Evolutionary conservation across 2,797 vertebrate genomes (phyloP), one percentile per base, ranked within the genome.

Genomic region (Periparus ater): DNA sequence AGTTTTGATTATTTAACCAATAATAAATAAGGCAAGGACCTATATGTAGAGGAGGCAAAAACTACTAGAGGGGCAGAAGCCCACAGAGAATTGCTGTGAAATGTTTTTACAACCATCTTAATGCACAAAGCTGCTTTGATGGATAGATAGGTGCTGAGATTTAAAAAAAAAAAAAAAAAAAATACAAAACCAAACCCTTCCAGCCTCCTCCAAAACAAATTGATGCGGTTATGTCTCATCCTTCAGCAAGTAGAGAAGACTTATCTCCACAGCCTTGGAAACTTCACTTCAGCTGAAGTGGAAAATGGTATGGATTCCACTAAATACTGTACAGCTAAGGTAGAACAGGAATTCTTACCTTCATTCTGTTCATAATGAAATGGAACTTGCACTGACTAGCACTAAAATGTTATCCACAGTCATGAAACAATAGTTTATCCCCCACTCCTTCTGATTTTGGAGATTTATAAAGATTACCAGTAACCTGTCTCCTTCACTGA

Each of bases 1-100:
- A 66, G 77, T 38, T 81, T 83, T 92, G 60, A 95, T 88, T 88
- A 92, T 94, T 96, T 91, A 58, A 87, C 73, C 38, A 70, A 25
- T 72, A 88, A 95, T 80, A 96, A 91, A 93, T 82, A 95, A 88
- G 60, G 76, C 26, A 89, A 81, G 7, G 17, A 94, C 55, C 30
- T 68, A 45, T 20, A 62, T 10, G 7, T n/a, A 80, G 38, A 47
- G 47, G 34, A 67, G 45, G 53, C 60, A 93, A 65, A 62, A 75
- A 62, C 75, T 85, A n/a, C 2, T 1, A 23, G 53, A 53, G 32
- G 13, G 7, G 15, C 0, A 5, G 54, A 76, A 83, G 25, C 42
- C 53, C 32, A 19, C 27, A 48, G 29, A 76, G 40, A 79, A 90
- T 47, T 82, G 17, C 11, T 26, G 51, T 36, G 18, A 83, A 81